phyloP scores from a whole-genome alignment of 2,113 vertebrate genomes.

The Pipa parva region DNA sequence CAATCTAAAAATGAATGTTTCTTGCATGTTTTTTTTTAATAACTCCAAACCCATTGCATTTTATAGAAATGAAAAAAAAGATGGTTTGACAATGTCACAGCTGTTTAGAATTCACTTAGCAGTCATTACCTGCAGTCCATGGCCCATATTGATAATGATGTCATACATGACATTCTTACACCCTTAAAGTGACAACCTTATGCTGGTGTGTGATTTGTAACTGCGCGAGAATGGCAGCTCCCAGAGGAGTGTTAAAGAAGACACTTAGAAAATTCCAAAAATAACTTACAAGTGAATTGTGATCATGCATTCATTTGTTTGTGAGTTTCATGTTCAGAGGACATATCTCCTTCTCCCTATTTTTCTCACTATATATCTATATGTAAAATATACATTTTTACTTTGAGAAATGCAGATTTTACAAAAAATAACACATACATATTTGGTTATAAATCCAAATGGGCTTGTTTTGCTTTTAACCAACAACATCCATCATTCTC shows the following conservation, averaged over 20 bases:
- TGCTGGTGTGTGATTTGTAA: conserved; percentile 29
- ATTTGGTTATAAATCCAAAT: no score
- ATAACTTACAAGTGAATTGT: conserved; percentile 18
- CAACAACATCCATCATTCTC: not conserved
- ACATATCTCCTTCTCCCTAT: no score
- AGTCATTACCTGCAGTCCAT: not conserved
- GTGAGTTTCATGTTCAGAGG: not conserved
- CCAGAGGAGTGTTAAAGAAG: conserved; percentile 15
- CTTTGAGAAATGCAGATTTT: no score
- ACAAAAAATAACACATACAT: no score
- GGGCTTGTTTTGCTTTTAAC: no score
- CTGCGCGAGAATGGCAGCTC: conserved; percentile 20
- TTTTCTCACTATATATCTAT: no score
- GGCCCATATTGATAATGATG: conserved; percentile 17
- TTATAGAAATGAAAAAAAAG: not conserved
- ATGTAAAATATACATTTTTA: no score
- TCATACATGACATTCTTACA: conserved; percentile 19
- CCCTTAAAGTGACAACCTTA: conserved; percentile 28
- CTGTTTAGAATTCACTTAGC: conserved; percentile 9
- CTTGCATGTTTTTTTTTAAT: no score
- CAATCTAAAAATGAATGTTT: no score
- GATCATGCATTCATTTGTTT: not conserved
- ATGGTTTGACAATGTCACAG: not conserved
- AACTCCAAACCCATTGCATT: no score
- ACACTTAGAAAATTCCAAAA: conserved; percentile 19